Percentiles rank a stretch among this genome's conserved stretches.
Conservation (phyloP, 2,888 invertebrate genomes). For the Mallateleia sp. region DNA sequence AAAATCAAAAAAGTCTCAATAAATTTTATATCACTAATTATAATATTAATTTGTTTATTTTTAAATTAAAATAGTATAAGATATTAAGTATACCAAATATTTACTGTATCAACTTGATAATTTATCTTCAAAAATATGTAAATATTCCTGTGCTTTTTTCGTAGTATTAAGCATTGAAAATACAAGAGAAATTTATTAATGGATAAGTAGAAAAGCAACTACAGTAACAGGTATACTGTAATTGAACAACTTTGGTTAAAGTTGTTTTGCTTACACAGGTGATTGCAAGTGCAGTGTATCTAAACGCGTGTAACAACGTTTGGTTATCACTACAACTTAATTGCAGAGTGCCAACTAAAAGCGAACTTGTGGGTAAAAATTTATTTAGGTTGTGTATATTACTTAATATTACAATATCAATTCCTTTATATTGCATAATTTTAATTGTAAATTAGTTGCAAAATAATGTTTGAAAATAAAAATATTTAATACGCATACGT, state of each 20-base stretch:
- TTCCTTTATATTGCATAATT: too few species aligned
- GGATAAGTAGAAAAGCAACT: conserved; percentile 26
- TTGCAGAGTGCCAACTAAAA: conserved; percentile 17
- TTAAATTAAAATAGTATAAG: too few species aligned
- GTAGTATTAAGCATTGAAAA: too few species aligned
- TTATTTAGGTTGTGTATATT: neutral
- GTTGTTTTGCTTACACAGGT: conserved; percentile 35
- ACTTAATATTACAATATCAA: neutral
- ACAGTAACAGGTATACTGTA: conserved; percentile 31
- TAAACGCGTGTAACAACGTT: conserved; percentile 18
- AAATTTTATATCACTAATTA: too few species aligned
- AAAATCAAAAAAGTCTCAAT: too few species aligned
- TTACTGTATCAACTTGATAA: too few species aligned
- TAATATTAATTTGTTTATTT: too few species aligned
- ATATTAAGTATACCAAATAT: too few species aligned
- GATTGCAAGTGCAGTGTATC: conserved; percentile 20
- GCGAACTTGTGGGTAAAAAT: neutral
- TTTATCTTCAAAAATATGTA: too few species aligned
- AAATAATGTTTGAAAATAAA: too few species aligned
- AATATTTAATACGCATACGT: neutral
- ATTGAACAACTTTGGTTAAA: conserved; percentile 31
- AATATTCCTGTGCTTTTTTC: too few species aligned
- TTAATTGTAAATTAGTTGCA: too few species aligned
- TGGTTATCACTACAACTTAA: conserved; percentile 25
- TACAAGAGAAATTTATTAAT: conserved; percentile 31